Conservation (phyloP, 2,113 vertebrate genomes). For the Benitochromis conjunctus region DNA sequence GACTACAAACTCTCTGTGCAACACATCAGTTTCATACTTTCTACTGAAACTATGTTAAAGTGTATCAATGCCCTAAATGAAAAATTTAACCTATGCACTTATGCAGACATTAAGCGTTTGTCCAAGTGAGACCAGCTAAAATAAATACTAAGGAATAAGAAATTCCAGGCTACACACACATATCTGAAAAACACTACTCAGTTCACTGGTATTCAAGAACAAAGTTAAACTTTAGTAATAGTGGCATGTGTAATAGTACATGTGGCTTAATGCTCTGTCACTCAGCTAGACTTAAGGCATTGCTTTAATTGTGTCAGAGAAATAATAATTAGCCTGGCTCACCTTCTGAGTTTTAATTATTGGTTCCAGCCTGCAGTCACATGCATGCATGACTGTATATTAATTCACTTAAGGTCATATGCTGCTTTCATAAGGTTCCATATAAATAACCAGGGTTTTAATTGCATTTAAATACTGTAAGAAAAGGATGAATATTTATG, state of each 20-base stretch:
- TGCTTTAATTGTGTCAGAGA: not conserved
- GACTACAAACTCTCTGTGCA: not conserved
- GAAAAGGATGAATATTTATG: not conserved
- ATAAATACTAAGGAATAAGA: not conserved
- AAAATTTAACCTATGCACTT: not conserved
- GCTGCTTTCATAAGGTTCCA: not conserved
- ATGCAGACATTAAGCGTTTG: not conserved
- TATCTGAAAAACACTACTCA: not conserved
- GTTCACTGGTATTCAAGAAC: not conserved
- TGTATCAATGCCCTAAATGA: rapidly evolving
- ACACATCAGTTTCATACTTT: not conserved
- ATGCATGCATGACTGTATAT: not conserved
- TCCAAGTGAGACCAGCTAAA: not conserved
- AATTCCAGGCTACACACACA: not conserved
- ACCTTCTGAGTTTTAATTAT: not conserved
- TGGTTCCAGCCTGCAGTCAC: not conserved
- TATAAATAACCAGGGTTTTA: not conserved
- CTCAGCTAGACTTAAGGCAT: not conserved
- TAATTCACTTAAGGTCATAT: not conserved
- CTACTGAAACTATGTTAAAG: not conserved
- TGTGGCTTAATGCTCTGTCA: not conserved
- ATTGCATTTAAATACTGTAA: not conserved
- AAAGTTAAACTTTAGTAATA: not conserved
- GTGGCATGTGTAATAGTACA: too few relatives aligned
- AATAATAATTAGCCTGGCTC: not conserved